phyloP scores from a whole-genome alignment of 2,113 vertebrate genomes.

The Globicephala melas region DNA sequence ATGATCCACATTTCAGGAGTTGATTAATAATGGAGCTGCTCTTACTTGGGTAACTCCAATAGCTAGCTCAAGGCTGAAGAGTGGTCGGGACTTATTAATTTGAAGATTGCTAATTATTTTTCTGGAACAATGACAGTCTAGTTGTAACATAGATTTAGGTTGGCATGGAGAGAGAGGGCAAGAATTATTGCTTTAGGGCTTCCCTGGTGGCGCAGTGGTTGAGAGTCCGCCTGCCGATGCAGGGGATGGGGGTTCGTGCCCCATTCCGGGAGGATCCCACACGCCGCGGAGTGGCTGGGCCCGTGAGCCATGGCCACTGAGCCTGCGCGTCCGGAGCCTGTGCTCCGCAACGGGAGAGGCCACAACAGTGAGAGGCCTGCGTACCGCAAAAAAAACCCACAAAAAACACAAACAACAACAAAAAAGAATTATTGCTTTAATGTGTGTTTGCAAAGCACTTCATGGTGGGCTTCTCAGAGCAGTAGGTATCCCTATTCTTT shows the following conservation, averaged over 20 bases:
- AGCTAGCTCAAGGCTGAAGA: conserved; percentile 4
- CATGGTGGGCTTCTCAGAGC: neutral
- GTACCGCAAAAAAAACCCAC: too few relatives aligned
- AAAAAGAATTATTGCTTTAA: neutral
- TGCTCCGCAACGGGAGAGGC: too few relatives aligned
- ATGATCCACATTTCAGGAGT: neutral
- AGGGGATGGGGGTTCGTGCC: too few relatives aligned
- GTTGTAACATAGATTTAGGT: neutral
- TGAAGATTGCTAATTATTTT: conserved; percentile 50
- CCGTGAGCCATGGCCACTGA: too few relatives aligned
- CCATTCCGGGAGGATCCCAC: too few relatives aligned
- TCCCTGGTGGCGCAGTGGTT: too few relatives aligned
- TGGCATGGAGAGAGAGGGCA: neutral
- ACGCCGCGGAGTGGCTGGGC: too few relatives aligned
- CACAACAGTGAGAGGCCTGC: too few relatives aligned
- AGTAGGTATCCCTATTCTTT: neutral
- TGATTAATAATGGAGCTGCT: neutral
- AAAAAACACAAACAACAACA: too few relatives aligned
- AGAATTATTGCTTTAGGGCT: neutral
- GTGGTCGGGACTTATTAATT: conserved; percentile 9
- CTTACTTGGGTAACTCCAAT: neutral
- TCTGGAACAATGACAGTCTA: conserved; percentile 33
- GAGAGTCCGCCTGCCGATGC: too few relatives aligned
- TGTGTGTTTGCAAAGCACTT: neutral
- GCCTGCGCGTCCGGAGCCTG: too few relatives aligned